Base-by-base conservation (phyloP, 2,888 invertebrate species). In the Eupithecia subfuscata region DNA sequence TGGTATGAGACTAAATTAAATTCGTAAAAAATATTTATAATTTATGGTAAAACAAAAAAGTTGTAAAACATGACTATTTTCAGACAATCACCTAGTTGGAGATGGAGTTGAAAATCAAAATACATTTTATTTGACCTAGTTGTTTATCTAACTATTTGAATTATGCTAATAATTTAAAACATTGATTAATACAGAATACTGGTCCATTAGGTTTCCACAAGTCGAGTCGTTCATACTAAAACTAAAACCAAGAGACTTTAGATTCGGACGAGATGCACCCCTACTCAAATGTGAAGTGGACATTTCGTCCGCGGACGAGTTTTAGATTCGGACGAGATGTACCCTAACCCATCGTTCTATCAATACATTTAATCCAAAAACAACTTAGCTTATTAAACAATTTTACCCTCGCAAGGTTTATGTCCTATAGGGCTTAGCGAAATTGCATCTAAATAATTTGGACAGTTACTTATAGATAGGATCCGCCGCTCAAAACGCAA, bases 1-100 rank as follows among this genome's bases (percentile, higher is more conserved):
- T n/a, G 90, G 88, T 70, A 75, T 81, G 70, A 78, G 80, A 79
- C 74, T 74, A 70, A 69, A 72, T 83, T 83, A 83, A 82, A 85
- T 84, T 86, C 84, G 83, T 76, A 71, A 65, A 48, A 73, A 65
- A 64, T 65, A 67, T 40, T 68, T 12, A 22, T 43, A 68, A 16
- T n/a, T 22, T 30, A 63, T 11, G 45, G 22, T 14, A 45, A 30
- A 71, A 64, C 63, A 30, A 30, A 30, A 30, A 30, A 30, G 30
- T 30, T 1, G 30, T 30, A 30, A 30, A 30, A 30, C 30, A 48
- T 71, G 63, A 71, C 30, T 43, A 22, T 70, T 64, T 37, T 22
- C 40, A 22, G n/a, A 40, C 37, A 67, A 67, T 67, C 67, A 67
- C n/a, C 9, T 9, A 56, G n/a, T n/a, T n/a, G n/a, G n/a, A n/a